Conservation (phyloP, 2,113 vertebrate genomes). For the Paratilapia polleni region DNA sequence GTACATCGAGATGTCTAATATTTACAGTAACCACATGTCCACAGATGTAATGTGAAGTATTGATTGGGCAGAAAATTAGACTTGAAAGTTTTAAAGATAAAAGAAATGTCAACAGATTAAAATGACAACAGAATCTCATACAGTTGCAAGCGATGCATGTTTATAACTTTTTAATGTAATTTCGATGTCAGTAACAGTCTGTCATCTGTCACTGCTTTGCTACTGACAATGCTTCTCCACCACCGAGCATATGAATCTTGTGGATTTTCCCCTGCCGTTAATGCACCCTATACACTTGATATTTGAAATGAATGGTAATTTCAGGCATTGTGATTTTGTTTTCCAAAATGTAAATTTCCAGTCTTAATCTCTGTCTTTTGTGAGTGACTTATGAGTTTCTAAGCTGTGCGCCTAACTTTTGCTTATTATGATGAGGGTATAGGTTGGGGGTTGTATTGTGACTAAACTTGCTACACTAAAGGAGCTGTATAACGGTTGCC, state of each 20-base stretch:
- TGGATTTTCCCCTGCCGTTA: neutral
- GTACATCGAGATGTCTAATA: neutral
- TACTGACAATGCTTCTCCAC: neutral
- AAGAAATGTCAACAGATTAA: neutral
- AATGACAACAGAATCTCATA: neutral
- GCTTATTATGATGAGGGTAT: slow-evolving; percentile 29
- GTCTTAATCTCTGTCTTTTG: slow-evolving; percentile 47
- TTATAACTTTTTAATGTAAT: neutral
- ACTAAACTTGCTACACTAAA: slow-evolving; percentile 40
- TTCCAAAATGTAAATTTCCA: slow-evolving; percentile 34
- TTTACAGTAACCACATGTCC: neutral
- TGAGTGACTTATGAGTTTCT: slow-evolving; percentile 51
- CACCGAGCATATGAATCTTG: neutral
- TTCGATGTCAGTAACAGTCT: neutral
- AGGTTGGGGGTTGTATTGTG: slow-evolving; percentile 49
- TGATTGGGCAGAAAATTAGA: neutral
- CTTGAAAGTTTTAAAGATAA: neutral
- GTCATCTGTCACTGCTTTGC: neutral
- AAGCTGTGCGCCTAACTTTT: slow-evolving; percentile 38
- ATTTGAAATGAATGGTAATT: slow-evolving; percentile 1
- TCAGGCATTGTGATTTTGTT: slow-evolving; percentile 27
- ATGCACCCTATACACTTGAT: neutral
- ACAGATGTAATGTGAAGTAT: neutral
- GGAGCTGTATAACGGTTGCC: slow-evolving; percentile 58
- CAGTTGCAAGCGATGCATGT: neutral